phyloP scores from a whole-genome alignment of 2,797 vertebrate genomes.

The Capromys pilorides region DNA sequence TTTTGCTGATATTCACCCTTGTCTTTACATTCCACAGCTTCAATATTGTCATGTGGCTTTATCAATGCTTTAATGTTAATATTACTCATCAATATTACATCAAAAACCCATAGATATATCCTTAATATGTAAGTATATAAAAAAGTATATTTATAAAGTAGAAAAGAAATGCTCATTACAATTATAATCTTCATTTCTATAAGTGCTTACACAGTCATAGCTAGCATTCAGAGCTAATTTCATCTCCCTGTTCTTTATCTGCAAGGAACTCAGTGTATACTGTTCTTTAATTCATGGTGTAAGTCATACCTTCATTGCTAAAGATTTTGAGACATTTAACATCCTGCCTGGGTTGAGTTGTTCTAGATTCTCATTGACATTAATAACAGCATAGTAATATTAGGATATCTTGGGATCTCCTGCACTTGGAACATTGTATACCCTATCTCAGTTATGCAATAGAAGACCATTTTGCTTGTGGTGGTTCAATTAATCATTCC shows the following conservation, averaged over 20 bases:
- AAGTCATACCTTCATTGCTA: neutral
- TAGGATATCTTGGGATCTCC: neutral
- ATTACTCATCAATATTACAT: neutral
- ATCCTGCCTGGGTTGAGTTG: neutral
- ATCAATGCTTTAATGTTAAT: neutral
- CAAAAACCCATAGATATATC: neutral
- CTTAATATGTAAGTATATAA: neutral
- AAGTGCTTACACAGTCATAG: neutral
- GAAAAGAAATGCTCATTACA: neutral
- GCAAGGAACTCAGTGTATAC: neutral
- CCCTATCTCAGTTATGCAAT: neutral
- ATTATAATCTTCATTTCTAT: neutral
- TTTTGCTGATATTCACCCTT: neutral
- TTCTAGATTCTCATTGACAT: neutral
- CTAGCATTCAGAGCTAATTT: neutral
- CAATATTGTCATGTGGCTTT: neutral
- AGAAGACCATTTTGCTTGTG: neutral
- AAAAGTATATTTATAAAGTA: neutral
- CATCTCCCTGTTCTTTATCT: neutral
- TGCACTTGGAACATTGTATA: neutral
- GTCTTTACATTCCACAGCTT: neutral
- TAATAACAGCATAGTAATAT: neutral
- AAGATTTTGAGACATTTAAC: neutral
- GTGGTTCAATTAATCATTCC: neutral
- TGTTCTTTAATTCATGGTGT: neutral